Conservation (phyloP, 1,140 invertebrate genomes). For the Brachionus calyciflorus region DNA sequence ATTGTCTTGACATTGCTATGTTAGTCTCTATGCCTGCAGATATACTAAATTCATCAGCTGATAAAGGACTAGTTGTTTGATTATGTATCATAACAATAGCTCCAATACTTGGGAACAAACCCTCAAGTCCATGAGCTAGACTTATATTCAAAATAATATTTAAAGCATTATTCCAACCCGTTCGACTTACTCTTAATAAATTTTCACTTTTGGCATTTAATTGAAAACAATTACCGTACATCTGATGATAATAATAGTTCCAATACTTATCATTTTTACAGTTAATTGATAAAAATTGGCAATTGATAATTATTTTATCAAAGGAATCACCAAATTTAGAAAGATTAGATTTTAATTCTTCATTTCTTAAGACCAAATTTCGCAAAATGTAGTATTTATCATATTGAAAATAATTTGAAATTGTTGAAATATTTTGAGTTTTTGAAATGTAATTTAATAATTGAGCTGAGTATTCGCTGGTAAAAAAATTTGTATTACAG, state of each 20-base stretch:
- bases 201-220: no score
- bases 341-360: not conserved
- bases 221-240: slow-evolving; percentile 33
- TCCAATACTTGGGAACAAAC: no score
- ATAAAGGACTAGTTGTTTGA: no score
- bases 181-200: no score
- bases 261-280: not conserved
- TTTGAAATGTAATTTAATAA: not conserved
- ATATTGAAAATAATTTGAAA: not conserved
- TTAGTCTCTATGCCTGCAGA: no score
- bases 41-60: no score
- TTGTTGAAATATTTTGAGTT: not conserved
- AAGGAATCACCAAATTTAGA: not conserved
- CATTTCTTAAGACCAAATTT: not conserved
- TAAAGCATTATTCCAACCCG: no score
- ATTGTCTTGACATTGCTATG: no score
- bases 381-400: not conserved
- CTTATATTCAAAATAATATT: no score
- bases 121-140: no score
- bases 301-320: not conserved
- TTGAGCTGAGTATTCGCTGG: not conserved
- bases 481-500: slow-evolving; percentile 15
- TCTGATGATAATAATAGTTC: not conserved
- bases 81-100: no score
- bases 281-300: not conserved